phyloP scores from a whole-genome alignment of 2,113 vertebrate species.

The Microtus montanus region DNA sequence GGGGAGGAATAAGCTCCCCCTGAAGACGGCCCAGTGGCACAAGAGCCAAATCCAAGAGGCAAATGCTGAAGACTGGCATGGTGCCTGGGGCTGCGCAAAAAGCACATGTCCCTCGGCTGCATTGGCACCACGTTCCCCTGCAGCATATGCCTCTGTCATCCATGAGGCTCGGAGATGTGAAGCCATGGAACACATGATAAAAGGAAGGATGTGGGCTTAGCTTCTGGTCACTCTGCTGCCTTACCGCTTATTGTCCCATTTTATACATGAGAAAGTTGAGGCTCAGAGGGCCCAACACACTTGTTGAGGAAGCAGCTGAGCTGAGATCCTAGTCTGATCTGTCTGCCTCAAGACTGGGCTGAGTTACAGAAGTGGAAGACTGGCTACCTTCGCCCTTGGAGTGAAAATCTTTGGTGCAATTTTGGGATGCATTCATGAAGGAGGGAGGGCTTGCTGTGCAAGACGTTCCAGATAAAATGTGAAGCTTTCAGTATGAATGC shows the following conservation, averaged over 20 bases:
- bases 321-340: accelerated
- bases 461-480: background rate
- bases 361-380: accelerated
- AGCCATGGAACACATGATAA: background rate
- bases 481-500: accelerated
- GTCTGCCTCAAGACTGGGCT: background rate
- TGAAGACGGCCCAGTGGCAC: background rate
- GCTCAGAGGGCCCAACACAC: accelerated
- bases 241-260: background rate
- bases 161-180: background rate
- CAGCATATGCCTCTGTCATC: background rate
- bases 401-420: background rate
- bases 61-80: accelerated
- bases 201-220: background rate
- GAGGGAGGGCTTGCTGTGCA: background rate
- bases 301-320: background rate
- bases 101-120: background rate
- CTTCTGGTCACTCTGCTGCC: background rate
- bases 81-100: background rate
- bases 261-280: background rate
- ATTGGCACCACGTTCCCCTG: no score
- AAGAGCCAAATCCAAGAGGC: background rate
- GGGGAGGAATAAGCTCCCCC: conserved; percentile 28
- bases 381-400: background rate
- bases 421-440: accelerated